These are phyloP conservation scores for Alouatta caraya DNA, from an alignment of 2,797 vertebrate species.

Conservation along the genomic window DNA sequence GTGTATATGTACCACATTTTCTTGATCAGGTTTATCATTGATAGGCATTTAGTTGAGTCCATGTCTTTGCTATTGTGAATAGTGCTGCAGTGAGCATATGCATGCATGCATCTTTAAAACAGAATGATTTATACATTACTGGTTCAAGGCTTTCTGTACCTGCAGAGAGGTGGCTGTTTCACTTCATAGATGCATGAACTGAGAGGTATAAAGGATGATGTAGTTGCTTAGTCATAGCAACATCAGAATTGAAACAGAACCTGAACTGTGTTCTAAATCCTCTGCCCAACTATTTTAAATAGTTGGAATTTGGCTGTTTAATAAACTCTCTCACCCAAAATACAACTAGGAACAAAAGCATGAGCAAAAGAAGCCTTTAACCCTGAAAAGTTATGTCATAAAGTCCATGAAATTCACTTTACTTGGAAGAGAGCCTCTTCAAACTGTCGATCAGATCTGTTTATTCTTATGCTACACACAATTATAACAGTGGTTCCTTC, in stretches of 20 bases:
- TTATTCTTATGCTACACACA: not conserved
- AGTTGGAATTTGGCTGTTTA: constrained; percentile 16
- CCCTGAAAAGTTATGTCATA: not conserved
- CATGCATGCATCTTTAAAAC: too few species aligned
- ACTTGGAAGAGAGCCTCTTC: not conserved
- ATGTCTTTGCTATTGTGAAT: too few species aligned
- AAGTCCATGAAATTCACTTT: not conserved
- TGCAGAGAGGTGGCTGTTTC: not conserved
- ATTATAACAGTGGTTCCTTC: not conserved
- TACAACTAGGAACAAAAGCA: not conserved
- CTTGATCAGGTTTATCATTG: too few species aligned
- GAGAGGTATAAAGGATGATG: not conserved
- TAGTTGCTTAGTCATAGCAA: not conserved
- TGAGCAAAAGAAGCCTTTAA: not conserved
- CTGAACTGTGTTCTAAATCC: not conserved
- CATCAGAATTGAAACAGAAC: not conserved
- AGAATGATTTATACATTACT: too few species aligned
- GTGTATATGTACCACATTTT: too few species aligned
- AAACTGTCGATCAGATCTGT: not conserved
- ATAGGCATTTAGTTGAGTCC: too few species aligned
- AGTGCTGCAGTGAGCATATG: too few species aligned
- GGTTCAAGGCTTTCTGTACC: not conserved
- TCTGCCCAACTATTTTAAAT: not conserved
- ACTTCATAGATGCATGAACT: not conserved
- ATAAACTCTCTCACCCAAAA: not conserved